Evolutionary conservation across 2,888 invertebrate species (phyloP).

Genomic region (Drosophila picticornis): DNA sequence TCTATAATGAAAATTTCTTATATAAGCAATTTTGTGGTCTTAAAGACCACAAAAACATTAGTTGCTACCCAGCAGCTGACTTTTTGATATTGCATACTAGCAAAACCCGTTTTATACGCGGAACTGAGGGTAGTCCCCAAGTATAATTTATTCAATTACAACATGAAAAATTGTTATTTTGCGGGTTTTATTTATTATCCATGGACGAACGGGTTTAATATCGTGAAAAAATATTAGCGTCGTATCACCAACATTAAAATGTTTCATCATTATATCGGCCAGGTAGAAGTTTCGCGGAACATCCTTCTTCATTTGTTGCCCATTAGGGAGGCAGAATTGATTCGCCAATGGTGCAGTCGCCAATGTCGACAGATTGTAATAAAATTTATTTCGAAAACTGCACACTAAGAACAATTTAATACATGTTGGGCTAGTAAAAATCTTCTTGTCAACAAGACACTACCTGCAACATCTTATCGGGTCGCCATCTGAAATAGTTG

Average conservation of each 20-base stretch:
- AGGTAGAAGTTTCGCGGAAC: constrained; percentile 56
- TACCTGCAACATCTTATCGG: constrained; percentile 43
- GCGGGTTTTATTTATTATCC: constrained; percentile 45
- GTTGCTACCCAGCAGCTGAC: constrained; percentile 4
- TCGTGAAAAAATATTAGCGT: constrained; percentile 48
- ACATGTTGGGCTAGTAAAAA: neutral
- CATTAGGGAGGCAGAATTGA: no score
- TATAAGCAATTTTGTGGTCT: neutral
- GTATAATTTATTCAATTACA: constrained; percentile 15
- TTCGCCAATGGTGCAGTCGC: no score
- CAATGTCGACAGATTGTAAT: no score
- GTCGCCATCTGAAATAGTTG: constrained; percentile 47
- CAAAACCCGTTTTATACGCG: constrained; percentile 57
- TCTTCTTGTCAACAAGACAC: constrained; percentile 3
- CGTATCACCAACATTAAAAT: neutral
- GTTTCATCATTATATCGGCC: constrained; percentile 39
- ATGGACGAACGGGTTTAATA: constrained; percentile 38
- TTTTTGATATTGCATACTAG: constrained; percentile 26
- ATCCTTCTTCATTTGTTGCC: constrained; percentile 48
- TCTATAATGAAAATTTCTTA: neutral
- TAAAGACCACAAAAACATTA: constrained; percentile 13
- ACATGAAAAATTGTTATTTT: neutral
- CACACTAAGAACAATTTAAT: neutral
- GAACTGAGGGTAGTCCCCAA: constrained; percentile 19
- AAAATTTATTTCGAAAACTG: neutral